These are phyloP conservation scores for Catocala nupta DNA, from an alignment of 2,888 invertebrate genomes.

Conservation along the genomic window DNA sequence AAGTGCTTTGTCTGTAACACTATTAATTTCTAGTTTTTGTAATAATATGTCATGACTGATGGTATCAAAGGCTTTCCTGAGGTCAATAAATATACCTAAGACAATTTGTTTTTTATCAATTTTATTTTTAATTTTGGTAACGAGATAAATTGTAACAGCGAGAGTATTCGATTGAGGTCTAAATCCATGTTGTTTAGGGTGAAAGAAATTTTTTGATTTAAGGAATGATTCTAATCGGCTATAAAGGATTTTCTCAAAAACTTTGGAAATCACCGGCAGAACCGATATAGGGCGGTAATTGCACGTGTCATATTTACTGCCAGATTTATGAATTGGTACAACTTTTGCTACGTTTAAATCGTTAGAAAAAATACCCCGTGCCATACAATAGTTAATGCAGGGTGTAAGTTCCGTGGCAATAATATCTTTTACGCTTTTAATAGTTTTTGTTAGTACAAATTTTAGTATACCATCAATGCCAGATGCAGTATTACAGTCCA, in stretches of 20 bases:
- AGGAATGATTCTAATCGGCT: slow-evolving; percentile 1
- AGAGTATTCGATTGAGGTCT: slow-evolving; percentile 3
- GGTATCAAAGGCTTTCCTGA: background rate
- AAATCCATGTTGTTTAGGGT: slow-evolving; percentile 5
- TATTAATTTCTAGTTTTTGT: background rate
- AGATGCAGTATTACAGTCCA: slow-evolving; percentile 2
- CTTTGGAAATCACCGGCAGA: background rate
- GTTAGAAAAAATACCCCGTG: slow-evolving; percentile 6
- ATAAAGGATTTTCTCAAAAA: too few relatives aligned
- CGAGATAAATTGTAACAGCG: slow-evolving; percentile 1
- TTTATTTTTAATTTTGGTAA: background rate
- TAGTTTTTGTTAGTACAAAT: slow-evolving; percentile 8
- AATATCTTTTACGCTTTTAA: slow-evolving; percentile 4
- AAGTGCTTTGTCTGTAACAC: background rate
- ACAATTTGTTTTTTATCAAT: slow-evolving; percentile 1
- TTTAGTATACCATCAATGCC: slow-evolving; percentile 12
- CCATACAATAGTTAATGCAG: slow-evolving; percentile 12
- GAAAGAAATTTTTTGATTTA: background rate
- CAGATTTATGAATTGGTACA: slow-evolving; percentile 12
- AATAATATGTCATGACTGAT: too few relatives aligned
- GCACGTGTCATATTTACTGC: slow-evolving; percentile 6
- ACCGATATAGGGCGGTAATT: slow-evolving; percentile 11
- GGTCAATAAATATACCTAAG: slow-evolving; percentile 2
- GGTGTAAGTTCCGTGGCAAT: background rate
- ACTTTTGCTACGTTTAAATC: slow-evolving; percentile 12